Evolutionary conservation across 2,113 vertebrate species (phyloP).

Genomic region (Lophochroa leadbeateri): DNA sequence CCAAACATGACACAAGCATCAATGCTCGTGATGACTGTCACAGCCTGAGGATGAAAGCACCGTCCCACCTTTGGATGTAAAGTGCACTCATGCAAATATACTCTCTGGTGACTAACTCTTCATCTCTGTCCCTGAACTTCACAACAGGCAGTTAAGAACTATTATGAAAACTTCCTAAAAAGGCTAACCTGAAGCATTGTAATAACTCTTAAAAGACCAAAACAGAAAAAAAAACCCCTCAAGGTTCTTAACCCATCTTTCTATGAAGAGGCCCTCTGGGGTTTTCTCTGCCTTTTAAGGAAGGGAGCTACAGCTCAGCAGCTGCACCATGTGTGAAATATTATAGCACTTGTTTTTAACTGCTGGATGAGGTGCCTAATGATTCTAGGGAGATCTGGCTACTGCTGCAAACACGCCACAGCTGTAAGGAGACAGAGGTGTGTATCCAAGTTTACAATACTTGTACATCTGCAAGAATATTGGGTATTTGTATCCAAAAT

Average conservation of each 20-base stretch:
- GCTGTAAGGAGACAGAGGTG: not conserved
- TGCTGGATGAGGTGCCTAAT: not conserved
- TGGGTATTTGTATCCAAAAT: not conserved
- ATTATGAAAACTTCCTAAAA: not conserved
- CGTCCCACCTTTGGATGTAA: not conserved
- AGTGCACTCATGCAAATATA: not conserved
- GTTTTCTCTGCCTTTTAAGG: constrained; percentile 12
- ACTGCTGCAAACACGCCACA: not conserved
- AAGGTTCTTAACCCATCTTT: constrained; percentile 17
- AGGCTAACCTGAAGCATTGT: not conserved
- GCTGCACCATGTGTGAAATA: constrained; percentile 18
- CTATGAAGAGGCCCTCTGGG: not conserved
- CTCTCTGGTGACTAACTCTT: not conserved
- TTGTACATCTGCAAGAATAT: not conserved
- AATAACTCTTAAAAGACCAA: not conserved
- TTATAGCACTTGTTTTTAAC: not conserved
- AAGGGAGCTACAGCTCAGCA: not conserved
- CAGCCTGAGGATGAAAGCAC: not conserved
- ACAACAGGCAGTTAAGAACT: not conserved
- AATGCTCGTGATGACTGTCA: not conserved
- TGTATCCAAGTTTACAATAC: not conserved
- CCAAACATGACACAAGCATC: not conserved
- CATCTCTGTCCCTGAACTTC: not conserved
- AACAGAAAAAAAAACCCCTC: not conserved
- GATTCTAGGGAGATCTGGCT: not conserved